Conservation (phyloP, 2,113 vertebrate genomes). For the Indicator maculatus region DNA sequence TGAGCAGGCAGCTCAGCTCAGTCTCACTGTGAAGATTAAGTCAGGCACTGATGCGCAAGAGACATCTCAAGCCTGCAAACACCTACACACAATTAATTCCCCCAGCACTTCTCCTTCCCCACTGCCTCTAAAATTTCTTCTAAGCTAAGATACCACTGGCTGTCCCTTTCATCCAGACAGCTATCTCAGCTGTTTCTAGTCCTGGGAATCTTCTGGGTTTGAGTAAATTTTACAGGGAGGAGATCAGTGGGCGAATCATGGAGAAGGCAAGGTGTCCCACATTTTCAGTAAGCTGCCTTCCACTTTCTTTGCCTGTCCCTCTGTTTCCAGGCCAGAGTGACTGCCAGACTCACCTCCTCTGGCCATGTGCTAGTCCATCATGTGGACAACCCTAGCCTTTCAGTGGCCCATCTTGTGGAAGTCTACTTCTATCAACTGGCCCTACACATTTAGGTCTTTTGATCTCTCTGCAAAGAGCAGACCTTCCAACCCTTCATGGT, state of each 20-base stretch:
- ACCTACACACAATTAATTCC: neutral
- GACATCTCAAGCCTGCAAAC: neutral
- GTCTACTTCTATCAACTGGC: neutral
- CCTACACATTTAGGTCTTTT: neutral
- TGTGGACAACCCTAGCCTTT: neutral
- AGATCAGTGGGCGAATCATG: neutral
- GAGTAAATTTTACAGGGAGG: neutral
- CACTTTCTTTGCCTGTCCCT: neutral
- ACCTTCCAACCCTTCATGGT: neutral
- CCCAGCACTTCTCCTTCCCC: neutral
- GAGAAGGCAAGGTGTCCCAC: fast-evolving
- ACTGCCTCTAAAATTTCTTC: neutral
- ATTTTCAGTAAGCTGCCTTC: neutral
- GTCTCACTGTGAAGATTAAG: neutral
- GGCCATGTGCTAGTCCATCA: fast-evolving
- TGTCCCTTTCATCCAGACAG: neutral
- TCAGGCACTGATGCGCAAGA: neutral
- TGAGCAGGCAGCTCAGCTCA: neutral
- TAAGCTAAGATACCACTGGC: neutral
- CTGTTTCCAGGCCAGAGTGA: neutral
- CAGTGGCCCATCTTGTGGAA: neutral
- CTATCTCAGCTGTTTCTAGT: neutral
- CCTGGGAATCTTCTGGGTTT: neutral
- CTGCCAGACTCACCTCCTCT: neutral
- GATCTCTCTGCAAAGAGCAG: neutral